phyloP scores from a whole-genome alignment of 2,113 vertebrate genomes.

The Ptychochromis oligacanthus region DNA sequence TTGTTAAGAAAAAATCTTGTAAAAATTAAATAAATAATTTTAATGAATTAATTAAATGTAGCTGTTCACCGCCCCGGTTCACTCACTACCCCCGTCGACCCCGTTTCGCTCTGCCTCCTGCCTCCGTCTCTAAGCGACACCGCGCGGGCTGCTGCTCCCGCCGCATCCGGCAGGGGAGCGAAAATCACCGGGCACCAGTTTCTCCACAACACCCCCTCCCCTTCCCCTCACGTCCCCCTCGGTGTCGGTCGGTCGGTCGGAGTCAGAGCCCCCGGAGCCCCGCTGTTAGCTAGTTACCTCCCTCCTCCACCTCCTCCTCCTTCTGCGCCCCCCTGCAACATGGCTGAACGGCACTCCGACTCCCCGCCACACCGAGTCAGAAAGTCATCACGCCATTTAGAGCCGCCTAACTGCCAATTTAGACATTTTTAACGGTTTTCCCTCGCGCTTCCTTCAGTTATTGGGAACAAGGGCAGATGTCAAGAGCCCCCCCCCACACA shows the following conservation, averaged over 20 bases:
- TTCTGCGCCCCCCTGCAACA: constrained; percentile 46
- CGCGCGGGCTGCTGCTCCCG: constrained; percentile 24
- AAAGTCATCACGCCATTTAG: constrained; percentile 40
- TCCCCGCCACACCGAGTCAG: constrained; percentile 55
- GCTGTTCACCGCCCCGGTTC: not conserved
- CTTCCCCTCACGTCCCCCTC: not conserved
- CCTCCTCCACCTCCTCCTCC: not conserved
- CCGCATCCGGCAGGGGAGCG: constrained; percentile 40
- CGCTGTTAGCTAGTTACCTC: constrained; percentile 28
- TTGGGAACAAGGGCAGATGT: constrained; percentile 71
- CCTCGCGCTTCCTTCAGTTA: not conserved
- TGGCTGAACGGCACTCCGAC: constrained; percentile 57
- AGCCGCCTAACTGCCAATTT: not conserved
- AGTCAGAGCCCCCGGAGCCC: constrained; percentile 59
- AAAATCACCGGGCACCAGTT: constrained; percentile 22
- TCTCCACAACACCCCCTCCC: not conserved
- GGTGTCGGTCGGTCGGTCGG: constrained; percentile 45
- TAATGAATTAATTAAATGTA: not conserved
- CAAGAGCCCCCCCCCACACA: constrained; percentile 50
- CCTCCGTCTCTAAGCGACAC: constrained; percentile 66
- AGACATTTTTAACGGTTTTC: not conserved
- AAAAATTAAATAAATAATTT: not conserved
- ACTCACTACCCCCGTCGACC: constrained; percentile 37
- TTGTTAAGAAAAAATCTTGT: not conserved
- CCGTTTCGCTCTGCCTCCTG: constrained; percentile 27